These are phyloP conservation scores for Amphipoea lucens DNA, from an alignment of 2,888 invertebrate genomes.

Conservation along the genomic window DNA sequence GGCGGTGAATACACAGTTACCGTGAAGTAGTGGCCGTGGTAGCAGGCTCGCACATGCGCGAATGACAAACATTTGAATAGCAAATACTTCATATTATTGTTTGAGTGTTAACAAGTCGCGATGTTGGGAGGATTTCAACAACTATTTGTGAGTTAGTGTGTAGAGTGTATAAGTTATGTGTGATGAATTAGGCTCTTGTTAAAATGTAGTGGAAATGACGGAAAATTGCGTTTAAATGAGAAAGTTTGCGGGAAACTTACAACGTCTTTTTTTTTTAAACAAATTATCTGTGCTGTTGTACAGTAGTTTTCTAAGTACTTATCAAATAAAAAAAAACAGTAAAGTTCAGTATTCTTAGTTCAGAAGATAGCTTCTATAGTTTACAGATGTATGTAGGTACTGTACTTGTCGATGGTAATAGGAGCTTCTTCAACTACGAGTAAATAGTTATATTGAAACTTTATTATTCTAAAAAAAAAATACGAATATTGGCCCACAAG, in stretches of 20 bases:
- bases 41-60: constrained; percentile 19
- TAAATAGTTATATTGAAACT: background rate
- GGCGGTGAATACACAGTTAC: constrained; percentile 43
- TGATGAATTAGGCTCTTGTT: background rate
- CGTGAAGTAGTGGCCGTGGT: background rate
- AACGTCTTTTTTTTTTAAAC: background rate
- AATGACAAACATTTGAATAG: constrained; percentile 5
- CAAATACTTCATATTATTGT: constrained; percentile 3
- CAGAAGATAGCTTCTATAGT: background rate
- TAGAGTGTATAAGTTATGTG: background rate
- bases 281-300: too few relatives aligned
- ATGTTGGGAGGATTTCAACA: constrained; percentile 52
- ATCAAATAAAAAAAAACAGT: background rate
- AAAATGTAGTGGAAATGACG: background rate
- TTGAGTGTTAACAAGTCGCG: background rate
- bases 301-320: too few relatives aligned
- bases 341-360: background rate
- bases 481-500: background rate
- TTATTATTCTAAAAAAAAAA: background rate
- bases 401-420: background rate
- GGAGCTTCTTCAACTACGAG: background rate
- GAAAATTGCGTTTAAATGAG: background rate
- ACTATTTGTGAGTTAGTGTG: constrained; percentile 50
- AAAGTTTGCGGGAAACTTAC: background rate
- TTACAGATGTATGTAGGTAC: background rate